A percentile compares a stretch with the other conserved stretches of the same genome.
phyloP scores from a whole-genome alignment of 1,140 invertebrate species.

The Drosophila arizonae region DNA sequence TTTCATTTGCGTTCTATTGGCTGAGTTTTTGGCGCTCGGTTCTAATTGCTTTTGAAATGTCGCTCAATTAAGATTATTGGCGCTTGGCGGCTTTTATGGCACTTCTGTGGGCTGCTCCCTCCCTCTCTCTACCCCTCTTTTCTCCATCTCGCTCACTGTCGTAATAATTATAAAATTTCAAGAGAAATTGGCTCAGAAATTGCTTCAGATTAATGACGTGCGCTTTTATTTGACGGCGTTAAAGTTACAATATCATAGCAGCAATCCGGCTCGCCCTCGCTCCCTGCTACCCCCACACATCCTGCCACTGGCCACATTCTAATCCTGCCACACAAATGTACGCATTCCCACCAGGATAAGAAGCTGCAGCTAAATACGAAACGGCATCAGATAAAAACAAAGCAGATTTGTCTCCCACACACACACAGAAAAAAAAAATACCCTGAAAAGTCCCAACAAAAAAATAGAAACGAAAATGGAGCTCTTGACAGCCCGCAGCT shows the following conservation, averaged over 20 bases:
- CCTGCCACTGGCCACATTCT: slow-evolving; percentile 33
- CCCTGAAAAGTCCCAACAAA: slow-evolving; percentile 18
- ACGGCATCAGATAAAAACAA: slow-evolving; percentile 79
- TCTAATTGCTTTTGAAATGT: slow-evolving; percentile 68
- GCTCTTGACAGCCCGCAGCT: slow-evolving; percentile 37
- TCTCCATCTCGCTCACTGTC: slow-evolving; percentile 10
- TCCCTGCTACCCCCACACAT: background rate
- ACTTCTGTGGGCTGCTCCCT: slow-evolving; percentile 48
- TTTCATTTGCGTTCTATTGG: slow-evolving; percentile 32
- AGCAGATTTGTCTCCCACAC: slow-evolving; percentile 74
- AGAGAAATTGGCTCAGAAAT: slow-evolving; percentile 25
- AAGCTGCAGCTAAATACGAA: slow-evolving; percentile 66
- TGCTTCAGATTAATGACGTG: slow-evolving; percentile 46
- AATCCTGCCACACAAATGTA: slow-evolving; percentile 74
- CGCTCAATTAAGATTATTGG: slow-evolving; percentile 78
- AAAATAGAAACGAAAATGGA: slow-evolving; percentile 7
- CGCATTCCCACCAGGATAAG: slow-evolving; percentile 81
- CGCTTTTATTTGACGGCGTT: slow-evolving; percentile 47
- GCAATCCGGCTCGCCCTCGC: background rate
- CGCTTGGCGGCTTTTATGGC: slow-evolving; percentile 57
- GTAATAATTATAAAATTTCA: slow-evolving; percentile 74
- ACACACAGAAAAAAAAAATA: slow-evolving; percentile 6
- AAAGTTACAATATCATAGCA: slow-evolving; percentile 48
- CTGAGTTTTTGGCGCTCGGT: slow-evolving; percentile 16
- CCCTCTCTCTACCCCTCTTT: background rate